These are phyloP conservation scores for Tyto alba DNA, from an alignment of 2,113 vertebrate genomes.

Conservation along the genomic window DNA sequence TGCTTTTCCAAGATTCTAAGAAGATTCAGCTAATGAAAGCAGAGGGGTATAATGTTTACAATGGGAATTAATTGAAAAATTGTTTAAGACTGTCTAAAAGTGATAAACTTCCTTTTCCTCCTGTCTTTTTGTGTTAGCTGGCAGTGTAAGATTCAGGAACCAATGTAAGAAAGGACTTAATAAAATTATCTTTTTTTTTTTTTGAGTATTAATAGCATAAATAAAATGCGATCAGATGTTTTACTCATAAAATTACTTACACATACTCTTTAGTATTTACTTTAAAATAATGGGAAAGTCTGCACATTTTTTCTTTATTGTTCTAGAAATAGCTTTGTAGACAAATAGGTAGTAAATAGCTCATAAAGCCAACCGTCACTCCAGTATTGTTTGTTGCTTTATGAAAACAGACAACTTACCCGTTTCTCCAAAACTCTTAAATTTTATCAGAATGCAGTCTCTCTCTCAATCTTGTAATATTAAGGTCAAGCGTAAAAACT, in stretches of 20 bases:
- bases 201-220: not conserved
- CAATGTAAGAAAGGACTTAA: not conserved
- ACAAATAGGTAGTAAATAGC: not conserved
- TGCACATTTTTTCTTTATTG: not conserved
- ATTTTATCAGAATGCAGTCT: not conserved
- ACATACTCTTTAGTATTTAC: not conserved
- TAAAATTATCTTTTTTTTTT: not conserved
- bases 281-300: not conserved
- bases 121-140: not conserved
- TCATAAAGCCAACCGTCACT: not conserved
- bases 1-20: constrained; percentile 79
- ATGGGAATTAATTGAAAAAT: constrained; percentile 48
- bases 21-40: constrained; percentile 69
- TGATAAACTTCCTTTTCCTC: not conserved
- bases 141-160: not conserved
- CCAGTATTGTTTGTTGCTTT: not conserved
- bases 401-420: not conserved
- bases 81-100: not conserved
- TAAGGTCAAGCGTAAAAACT: not conserved
- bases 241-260: not conserved
- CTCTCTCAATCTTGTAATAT: not conserved
- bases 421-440: not conserved
- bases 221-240: not conserved
- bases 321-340: not conserved
- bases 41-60: constrained; percentile 83